A percentile compares a stretch with the other conserved stretches of the same genome.
These are phyloP conservation scores for Philaethria dido DNA, from an alignment of 2,888 invertebrate genomes.

Conservation along the genomic window DNA sequence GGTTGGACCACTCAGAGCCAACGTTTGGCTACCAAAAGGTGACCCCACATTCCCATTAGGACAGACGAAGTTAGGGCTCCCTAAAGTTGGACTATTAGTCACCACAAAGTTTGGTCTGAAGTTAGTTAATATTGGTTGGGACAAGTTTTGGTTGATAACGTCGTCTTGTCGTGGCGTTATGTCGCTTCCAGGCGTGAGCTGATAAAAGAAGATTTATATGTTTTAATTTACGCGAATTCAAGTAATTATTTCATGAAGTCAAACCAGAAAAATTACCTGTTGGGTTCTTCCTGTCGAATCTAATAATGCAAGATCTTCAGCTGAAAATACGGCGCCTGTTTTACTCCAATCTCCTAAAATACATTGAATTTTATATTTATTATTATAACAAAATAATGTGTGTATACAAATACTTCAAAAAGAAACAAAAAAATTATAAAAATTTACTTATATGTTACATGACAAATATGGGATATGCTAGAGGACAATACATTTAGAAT, in stretches of 20 bases:
- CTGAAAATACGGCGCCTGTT: conserved; percentile 77
- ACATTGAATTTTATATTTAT: conserved; percentile 8
- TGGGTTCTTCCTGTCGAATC: conserved; percentile 72
- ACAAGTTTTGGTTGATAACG: conserved; percentile 70
- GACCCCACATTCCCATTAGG: conserved; percentile 75
- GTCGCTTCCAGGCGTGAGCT: conserved; percentile 70
- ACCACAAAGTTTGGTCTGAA: conserved; percentile 74
- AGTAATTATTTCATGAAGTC: background rate
- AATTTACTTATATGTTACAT: no score
- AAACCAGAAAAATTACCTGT: conserved; percentile 50
- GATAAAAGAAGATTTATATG: conserved; percentile 19
- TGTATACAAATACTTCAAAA: no score
- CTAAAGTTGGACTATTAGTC: conserved; percentile 75
- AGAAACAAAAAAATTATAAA: no score
- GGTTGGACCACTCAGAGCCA: conserved; percentile 68
- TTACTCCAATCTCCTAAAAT: conserved; percentile 73
- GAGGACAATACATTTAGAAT: no score
- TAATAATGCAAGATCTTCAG: conserved; percentile 75
- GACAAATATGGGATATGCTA: no score
- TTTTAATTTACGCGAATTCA: conserved; percentile 5
- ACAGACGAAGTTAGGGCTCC: conserved; percentile 79
- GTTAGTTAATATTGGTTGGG: conserved; percentile 63
- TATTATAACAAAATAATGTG: background rate
- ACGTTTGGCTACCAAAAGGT: conserved; percentile 72
- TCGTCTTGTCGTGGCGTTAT: conserved; percentile 69